Evolutionary conservation across 53 echinoderm and acorn worm species (phyloP).

Genomic region (Temnopleurus reevesii): DNA sequence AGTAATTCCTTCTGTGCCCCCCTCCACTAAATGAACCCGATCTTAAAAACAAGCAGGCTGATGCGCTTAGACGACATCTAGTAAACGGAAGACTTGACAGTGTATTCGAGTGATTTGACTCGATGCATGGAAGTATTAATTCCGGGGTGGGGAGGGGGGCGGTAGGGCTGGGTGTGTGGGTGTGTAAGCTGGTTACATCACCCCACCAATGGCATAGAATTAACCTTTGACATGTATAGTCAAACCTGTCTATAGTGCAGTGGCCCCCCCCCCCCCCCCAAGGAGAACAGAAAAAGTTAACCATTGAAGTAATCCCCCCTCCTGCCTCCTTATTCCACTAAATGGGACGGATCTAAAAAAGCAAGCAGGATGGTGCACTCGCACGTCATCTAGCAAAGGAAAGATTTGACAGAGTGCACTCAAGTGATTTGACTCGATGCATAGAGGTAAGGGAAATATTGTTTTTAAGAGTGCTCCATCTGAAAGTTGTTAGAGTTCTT

Average conservation of each 20-base stretch:
- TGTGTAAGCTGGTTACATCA: neutral
- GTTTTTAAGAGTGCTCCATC: no score
- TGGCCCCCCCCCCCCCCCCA: no score
- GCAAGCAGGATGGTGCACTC: conserved; percentile 44
- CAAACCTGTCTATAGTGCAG: no score
- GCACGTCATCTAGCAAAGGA: conserved; percentile 41
- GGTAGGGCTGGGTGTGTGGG: no score
- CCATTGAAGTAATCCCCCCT: no score
- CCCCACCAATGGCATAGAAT: no score
- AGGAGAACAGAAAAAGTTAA: no score
- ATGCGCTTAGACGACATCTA: conserved; percentile 34
- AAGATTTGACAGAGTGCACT: conserved; percentile 59
- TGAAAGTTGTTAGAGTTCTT: no score
- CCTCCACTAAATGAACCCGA: conserved; percentile 59
- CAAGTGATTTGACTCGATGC: conserved; percentile 63
- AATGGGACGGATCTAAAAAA: conserved; percentile 51
- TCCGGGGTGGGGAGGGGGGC: no score
- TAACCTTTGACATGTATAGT: no score
- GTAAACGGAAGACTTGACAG: conserved; percentile 44
- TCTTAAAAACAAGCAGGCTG: conserved; percentile 56
- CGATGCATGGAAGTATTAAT: conserved; percentile 63
- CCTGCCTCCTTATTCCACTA: no score
- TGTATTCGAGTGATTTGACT: conserved; percentile 64
- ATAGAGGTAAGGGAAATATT: conserved; percentile 41
- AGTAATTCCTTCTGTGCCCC: no score